Evolutionary conservation across 2,888 invertebrate genomes (phyloP), one percentile per base, ranked within the genome.

Genomic region (Thecophora atra): DNA sequence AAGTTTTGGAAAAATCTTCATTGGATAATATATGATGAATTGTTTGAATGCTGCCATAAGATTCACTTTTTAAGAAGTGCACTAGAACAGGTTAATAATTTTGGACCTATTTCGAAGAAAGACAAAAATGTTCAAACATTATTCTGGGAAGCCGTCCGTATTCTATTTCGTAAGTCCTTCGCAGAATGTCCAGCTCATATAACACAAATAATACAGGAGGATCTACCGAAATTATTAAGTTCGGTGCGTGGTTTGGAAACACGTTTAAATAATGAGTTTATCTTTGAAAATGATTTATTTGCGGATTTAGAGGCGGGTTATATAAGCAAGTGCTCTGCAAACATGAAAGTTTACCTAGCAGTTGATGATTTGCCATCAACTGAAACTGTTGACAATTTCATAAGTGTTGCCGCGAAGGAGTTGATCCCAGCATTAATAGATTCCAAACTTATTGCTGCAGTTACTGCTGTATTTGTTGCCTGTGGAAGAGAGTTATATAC

Each of bases 1-100:
- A 78, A 93, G 81, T 89, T 98, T 6, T 98, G 97, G 97, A 91
- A 92, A 74, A 95, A 95, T 79, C 89, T 98, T 80, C 96, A 97
- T 82, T 93, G 93, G 85, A 87, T 95, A 11, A 93, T 96, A 82
- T 93, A 94, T 81, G 91, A 91, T 73, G 91, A 92, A 72, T 89
- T 94, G 54, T 92, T 89, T 78, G 90, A 90, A 72, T 90, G 91
- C 77, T 94, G 94, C 82, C 89, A 90, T 75, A 94, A 94, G 87
- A 82, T 85, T 6, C 79, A 83, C 68, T 73, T 85, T 19, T 82
- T 88, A 1, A 81, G 89, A 83, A 81, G 79, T 37, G 81, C 84
- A 1, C 73, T 86, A n/a, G 81, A 82, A 72, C 82, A 84, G 67
- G 81, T 84, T 0, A 81, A 82, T 54, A 82, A 84, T 66, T 81